Percentiles rank a stretch among this genome's conserved stretches.
phyloP scores from a whole-genome alignment of 2,888 invertebrate genomes.

The Slavum lentiscoides region DNA sequence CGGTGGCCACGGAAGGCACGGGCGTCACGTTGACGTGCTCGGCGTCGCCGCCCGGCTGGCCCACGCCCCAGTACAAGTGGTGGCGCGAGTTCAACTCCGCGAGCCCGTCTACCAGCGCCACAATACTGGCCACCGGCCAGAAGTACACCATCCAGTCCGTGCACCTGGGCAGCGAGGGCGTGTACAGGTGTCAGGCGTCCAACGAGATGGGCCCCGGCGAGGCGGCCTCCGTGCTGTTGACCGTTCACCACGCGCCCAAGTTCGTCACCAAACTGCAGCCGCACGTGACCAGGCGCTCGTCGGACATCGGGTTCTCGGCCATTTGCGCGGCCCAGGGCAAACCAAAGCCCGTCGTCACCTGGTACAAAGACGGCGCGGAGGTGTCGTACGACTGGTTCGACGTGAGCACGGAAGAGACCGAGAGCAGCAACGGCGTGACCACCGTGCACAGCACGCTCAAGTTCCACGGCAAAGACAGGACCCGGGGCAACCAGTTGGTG shows the following conservation, averaged over 20 bases:
- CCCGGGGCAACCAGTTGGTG: constrained; percentile 74
- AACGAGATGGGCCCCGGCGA: constrained; percentile 88
- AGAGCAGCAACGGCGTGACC: constrained; percentile 64
- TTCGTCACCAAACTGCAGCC: constrained; percentile 81
- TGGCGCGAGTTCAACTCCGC: constrained; percentile 69
- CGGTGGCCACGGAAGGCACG: constrained; percentile 78
- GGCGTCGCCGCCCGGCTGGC: constrained; percentile 90
- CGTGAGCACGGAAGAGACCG: constrained; percentile 76
- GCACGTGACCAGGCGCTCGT: constrained; percentile 77
- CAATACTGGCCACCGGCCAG: constrained; percentile 75
- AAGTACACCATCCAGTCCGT: constrained; percentile 85
- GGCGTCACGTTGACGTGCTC: constrained; percentile 82
- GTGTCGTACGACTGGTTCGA: constrained; percentile 79
- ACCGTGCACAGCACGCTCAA: constrained; percentile 81
- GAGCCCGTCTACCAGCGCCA: constrained; percentile 57
- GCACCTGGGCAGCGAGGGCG: constrained; percentile 82
- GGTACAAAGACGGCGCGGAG: constrained; percentile 84
- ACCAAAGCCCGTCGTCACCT: constrained; percentile 79
- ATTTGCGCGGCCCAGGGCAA: constrained; percentile 87
- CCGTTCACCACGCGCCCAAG: constrained; percentile 86
- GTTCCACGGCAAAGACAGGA: constrained; percentile 78
- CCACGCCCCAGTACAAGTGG: constrained; percentile 87
- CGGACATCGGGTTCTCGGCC: constrained; percentile 77
- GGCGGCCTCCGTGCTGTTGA: constrained; percentile 78
- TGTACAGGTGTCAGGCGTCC: constrained; percentile 86